Evolutionary conservation across 2,797 vertebrate genomes (phyloP), one percentile per base, ranked within the genome.

Genomic region (Masticophis lateralis): DNA sequence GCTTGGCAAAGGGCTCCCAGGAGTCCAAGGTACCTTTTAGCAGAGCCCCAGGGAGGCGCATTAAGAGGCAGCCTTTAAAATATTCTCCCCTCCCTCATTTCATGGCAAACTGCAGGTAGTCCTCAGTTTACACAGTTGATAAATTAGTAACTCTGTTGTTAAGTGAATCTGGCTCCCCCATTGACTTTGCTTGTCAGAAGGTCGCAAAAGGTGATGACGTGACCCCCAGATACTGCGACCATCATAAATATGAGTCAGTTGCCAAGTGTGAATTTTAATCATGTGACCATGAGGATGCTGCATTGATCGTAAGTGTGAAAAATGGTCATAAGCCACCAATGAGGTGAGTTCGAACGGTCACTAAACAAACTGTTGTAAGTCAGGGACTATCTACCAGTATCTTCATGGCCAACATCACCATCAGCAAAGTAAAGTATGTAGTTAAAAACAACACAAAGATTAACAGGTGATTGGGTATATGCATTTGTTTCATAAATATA

Each of bases 11-110:
- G 57, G n/a, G 22, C 28, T 90, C 16, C 5, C 4, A 2, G 32
- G 60, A 90, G 91, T 74, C 91, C 94, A 66, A 61, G 91, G 93
- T 90, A 89, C 93, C 53, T 94, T 91, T 53, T 61, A 4, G 43
- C 90, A 37, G 63, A 25, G 56, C 20, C 3, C 1, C 14, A 25
- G 5, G 9, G 59, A 14, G 59, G 25, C 6, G 0, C 37, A 1
- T 27, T 0, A 5, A 10, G 6, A 13, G 20, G 55, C 37, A 43
- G 12, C 55, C 51, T 51, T 28, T 57, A 10, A 79, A 74, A 56
- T 8, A 16, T 37, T 47, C 27, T 27, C 13, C 10, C 1, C 8
- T 28, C 7, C 22, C 16, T 16, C 0, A 1, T 69, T 69, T 79
- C 53, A 11, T 43, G 32, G 63, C 4, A 53, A 90, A 59, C 18